These are phyloP conservation scores for Spisula subtruncata DNA, from an alignment of 2,888 invertebrate species.

Conservation along the genomic window DNA sequence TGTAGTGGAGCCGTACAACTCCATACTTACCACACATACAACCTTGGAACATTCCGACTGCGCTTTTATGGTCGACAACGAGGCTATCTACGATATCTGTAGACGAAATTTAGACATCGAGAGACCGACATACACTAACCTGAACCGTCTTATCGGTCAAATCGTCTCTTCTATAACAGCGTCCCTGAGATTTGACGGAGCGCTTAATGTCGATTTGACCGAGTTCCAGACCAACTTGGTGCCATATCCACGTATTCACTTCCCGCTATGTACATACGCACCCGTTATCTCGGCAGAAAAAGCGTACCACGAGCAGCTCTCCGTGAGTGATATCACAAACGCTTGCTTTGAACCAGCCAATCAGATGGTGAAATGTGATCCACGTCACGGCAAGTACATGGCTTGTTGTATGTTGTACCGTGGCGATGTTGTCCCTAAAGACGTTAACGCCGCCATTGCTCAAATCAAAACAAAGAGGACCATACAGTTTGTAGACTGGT, in stretches of 20 bases:
- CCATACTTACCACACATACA: slow-evolving; percentile 84
- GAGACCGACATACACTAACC: slow-evolving; percentile 92
- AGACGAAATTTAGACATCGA: slow-evolving; percentile 92
- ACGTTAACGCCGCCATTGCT: slow-evolving; percentile 86
- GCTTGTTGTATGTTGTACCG: slow-evolving; percentile 88
- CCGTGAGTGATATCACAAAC: slow-evolving; percentile 84
- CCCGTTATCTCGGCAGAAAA: slow-evolving; percentile 97
- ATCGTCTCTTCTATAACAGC: slow-evolving; percentile 89
- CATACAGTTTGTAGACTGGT: slow-evolving; percentile 85
- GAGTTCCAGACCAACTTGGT: slow-evolving; percentile 89
- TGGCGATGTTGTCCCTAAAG: slow-evolving; percentile 87
- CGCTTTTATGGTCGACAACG: slow-evolving; percentile 95
- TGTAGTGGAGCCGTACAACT: slow-evolving; percentile 86
- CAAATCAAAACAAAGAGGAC: slow-evolving; percentile 85
- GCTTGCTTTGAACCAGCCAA: slow-evolving; percentile 84
- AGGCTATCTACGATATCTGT: slow-evolving; percentile 86
- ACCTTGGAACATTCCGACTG: slow-evolving; percentile 86
- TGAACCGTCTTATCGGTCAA: slow-evolving; percentile 92
- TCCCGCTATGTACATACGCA: slow-evolving; percentile 94
- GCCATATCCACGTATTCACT: slow-evolving; percentile 91
- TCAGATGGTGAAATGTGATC: slow-evolving; percentile 87
- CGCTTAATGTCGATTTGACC: slow-evolving; percentile 88
- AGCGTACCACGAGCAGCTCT: slow-evolving; percentile 95
- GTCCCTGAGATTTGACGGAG: slow-evolving; percentile 82
- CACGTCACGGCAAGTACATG: slow-evolving; percentile 88